phyloP scores from a whole-genome alignment of 2,113 vertebrate species.

The Platanista minor region DNA sequence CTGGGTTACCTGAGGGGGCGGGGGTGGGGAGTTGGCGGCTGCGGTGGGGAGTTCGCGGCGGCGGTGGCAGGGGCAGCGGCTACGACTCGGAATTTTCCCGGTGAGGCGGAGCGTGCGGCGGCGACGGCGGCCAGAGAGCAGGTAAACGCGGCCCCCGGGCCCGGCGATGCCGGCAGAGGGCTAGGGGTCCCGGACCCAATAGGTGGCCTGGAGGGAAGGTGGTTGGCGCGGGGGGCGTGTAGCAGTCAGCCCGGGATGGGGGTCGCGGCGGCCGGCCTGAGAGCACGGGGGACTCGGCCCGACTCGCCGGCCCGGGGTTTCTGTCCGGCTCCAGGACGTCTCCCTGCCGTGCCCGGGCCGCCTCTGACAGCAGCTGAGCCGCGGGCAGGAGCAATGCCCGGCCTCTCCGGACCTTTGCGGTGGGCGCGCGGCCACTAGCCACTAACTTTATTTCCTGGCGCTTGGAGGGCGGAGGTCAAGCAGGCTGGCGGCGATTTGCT shows the following conservation, averaged over 20 bases:
- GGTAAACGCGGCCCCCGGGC: slow-evolving; percentile 52
- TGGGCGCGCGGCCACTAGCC: neutral
- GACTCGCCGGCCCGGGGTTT: neutral
- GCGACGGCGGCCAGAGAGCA: neutral
- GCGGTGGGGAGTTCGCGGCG: neutral
- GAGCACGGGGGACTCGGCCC: neutral
- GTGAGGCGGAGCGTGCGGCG: neutral
- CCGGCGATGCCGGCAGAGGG: fast-evolving
- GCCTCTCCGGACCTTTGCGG: neutral
- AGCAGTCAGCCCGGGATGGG: neutral
- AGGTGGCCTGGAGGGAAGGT: neutral
- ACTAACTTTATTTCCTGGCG: slow-evolving; percentile 34
- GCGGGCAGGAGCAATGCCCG: neutral
- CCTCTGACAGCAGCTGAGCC: neutral
- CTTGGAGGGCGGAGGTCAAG: neutral
- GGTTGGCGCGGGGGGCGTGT: neutral
- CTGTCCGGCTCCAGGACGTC: neutral
- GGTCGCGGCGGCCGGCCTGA: neutral
- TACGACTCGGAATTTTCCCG: neutral
- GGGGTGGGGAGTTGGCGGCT: slow-evolving; percentile 29
- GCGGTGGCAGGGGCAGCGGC: neutral
- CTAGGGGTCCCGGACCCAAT: neutral
- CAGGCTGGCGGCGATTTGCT: neutral
- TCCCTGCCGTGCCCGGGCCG: neutral
- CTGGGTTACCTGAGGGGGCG: slow-evolving; percentile 74